These are phyloP conservation scores for Toxotes jaculatrix DNA, from an alignment of 2,113 vertebrate genomes.

Conservation along the genomic window DNA sequence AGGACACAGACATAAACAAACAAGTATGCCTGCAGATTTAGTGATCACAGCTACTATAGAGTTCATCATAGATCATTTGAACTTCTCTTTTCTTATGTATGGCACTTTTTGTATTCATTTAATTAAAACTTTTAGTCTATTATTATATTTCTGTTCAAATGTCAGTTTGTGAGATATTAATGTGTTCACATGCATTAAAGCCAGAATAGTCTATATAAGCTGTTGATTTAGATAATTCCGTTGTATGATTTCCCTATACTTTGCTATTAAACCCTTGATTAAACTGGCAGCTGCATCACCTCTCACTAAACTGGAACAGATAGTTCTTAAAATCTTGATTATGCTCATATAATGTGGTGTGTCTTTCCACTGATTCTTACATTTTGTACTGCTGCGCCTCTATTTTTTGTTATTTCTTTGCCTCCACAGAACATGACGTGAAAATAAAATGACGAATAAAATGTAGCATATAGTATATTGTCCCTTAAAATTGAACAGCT, in stretches of 20 bases:
- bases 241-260: background rate
- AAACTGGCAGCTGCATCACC: slow-evolving; percentile 9
- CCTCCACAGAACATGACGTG: slow-evolving; percentile 8
- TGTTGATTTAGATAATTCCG: background rate
- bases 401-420: slow-evolving; percentile 19
- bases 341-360: background rate
- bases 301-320: slow-evolving; percentile 10
- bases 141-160: background rate
- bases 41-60: background rate
- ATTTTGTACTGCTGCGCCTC: background rate
- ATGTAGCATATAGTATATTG: slow-evolving; percentile 2
- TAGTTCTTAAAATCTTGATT: slow-evolving; percentile 2
- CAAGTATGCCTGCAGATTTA: background rate
- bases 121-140: background rate
- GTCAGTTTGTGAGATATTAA: background rate
- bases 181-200: background rate
- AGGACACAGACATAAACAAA: background rate
- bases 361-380: background rate
- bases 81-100: background rate
- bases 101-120: background rate
- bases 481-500: slow-evolving; percentile 24
- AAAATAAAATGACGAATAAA: slow-evolving; percentile 46
- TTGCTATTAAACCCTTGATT: background rate
- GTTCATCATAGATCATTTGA: no score
- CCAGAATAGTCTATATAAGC: background rate